A percentile compares a stretch with the other conserved stretches of the same genome.
Evolutionary conservation across 2,888 invertebrate genomes (phyloP).

Genomic region (Bombyx huttoni): DNA sequence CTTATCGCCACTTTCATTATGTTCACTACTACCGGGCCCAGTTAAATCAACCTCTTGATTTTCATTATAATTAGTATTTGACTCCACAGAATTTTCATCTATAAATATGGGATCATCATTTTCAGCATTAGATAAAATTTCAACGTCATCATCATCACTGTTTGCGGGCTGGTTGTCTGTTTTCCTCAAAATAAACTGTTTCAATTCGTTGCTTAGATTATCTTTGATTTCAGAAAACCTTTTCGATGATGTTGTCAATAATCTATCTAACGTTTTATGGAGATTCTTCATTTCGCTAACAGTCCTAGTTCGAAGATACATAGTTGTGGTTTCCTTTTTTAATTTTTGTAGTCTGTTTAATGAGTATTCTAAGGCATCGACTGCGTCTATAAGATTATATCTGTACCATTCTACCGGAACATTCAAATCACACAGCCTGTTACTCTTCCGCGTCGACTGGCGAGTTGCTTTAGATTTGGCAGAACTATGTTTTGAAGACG

Average conservation of each 20-base stretch:
- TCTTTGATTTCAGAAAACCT: slow-evolving; percentile 69
- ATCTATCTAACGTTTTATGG: slow-evolving; percentile 68
- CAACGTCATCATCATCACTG: slow-evolving; percentile 54
- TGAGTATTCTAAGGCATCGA: slow-evolving; percentile 71
- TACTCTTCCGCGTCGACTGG: slow-evolving; percentile 8
- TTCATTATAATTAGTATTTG: slow-evolving; percentile 30
- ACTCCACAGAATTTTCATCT: slow-evolving; percentile 64
- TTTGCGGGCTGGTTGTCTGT: slow-evolving; percentile 20
- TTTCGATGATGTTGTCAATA: slow-evolving; percentile 65
- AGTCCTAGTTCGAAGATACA: slow-evolving; percentile 55
- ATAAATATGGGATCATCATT: slow-evolving; percentile 66
- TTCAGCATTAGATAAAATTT: slow-evolving; percentile 44
- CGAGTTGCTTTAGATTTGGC: slow-evolving; percentile 9
- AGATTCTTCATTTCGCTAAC: slow-evolving; percentile 64
- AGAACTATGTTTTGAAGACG: slow-evolving; percentile 10
- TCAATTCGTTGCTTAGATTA: slow-evolving; percentile 68
- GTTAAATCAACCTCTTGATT: slow-evolving; percentile 52
- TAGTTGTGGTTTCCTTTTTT: slow-evolving; percentile 55
- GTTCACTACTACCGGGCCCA: slow-evolving; percentile 52
- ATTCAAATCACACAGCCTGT: slow-evolving; percentile 38
- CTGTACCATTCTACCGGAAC: slow-evolving; percentile 73
- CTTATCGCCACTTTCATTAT: slow-evolving; percentile 57
- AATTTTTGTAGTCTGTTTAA: slow-evolving; percentile 62
- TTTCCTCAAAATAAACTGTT: slow-evolving; percentile 57
- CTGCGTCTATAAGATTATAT: slow-evolving; percentile 70